A percentile compares a stretch with the other conserved stretches of the same genome.
Evolutionary conservation across 1,140 invertebrate genomes (phyloP).

Genomic region (Colletes latitarsis): DNA sequence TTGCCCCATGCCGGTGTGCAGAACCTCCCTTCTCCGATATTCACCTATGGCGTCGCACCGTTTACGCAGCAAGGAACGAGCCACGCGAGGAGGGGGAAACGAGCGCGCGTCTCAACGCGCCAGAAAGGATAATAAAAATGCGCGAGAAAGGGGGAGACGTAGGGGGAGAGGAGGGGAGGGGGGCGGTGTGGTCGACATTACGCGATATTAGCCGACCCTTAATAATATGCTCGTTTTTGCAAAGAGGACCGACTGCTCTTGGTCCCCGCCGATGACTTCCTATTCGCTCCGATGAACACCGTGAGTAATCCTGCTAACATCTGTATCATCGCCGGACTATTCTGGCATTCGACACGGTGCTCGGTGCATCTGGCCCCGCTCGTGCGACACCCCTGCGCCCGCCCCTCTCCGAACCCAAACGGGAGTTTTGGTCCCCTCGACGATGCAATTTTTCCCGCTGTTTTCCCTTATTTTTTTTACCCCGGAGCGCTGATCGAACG

Average conservation of each 20-base stretch:
- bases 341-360: conserved; percentile 62
- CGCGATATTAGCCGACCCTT: conserved; percentile 77
- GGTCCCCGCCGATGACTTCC: conserved; percentile 54
- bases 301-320: conserved; percentile 69
- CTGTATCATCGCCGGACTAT: conserved; percentile 75
- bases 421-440: too few relatives aligned
- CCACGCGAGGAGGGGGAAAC: neutral
- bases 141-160: neutral
- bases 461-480: neutral
- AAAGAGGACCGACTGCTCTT: conserved; percentile 33
- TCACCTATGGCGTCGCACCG: conserved; percentile 65
- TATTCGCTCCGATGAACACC: conserved; percentile 54
- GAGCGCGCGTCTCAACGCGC: neutral
- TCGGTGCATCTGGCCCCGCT: conserved; percentile 70
- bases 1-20: conserved; percentile 5
- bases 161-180: conserved; percentile 1
- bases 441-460: neutral
- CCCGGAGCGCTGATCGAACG: too few relatives aligned
- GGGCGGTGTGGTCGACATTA: conserved; percentile 68
- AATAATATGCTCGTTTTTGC: conserved; percentile 68
- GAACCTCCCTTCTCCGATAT: conserved; percentile 44
- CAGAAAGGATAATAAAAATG: conserved; percentile 45
- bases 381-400: conserved; percentile 19
- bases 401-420: neutral
- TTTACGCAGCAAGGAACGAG: neutral